A percentile compares a stretch with the other conserved stretches of the same genome.
These are phyloP conservation scores for Drosophila serrata DNA, from an alignment of 1,140 invertebrate genomes.

Conservation along the genomic window DNA sequence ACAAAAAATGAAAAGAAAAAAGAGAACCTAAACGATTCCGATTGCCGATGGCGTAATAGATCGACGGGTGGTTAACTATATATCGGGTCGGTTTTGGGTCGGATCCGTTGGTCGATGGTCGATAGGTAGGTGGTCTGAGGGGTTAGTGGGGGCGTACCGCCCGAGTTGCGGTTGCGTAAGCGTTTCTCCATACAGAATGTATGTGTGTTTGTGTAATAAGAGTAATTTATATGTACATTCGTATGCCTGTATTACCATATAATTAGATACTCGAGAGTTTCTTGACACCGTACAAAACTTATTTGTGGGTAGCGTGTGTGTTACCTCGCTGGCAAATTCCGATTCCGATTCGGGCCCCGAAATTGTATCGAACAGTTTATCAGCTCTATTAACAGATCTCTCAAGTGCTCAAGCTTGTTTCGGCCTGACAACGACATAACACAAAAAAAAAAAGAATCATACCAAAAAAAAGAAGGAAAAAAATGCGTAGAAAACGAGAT, in stretches of 20 bases:
- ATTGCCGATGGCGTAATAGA: slow-evolving; percentile 73
- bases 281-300: slow-evolving; percentile 64
- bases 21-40: slow-evolving; percentile 31
- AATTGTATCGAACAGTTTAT: slow-evolving; percentile 78
- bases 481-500: slow-evolving; percentile 21
- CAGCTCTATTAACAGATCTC: slow-evolving; percentile 79
- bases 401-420: slow-evolving; percentile 63
- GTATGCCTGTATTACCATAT: slow-evolving; percentile 81
- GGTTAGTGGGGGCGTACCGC: slow-evolving; percentile 37
- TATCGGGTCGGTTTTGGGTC: slow-evolving; percentile 15
- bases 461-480: background rate
- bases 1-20: slow-evolving; percentile 1
- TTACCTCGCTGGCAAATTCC: slow-evolving; percentile 32
- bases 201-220: slow-evolving; percentile 60
- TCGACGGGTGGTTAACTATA: slow-evolving; percentile 64
- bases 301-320: slow-evolving; percentile 12
- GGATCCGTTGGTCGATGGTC: background rate
- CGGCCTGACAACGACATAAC: slow-evolving; percentile 4
- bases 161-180: slow-evolving; percentile 49
- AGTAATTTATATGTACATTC: slow-evolving; percentile 82
- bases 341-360: slow-evolving; percentile 27
- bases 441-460: slow-evolving; percentile 2
- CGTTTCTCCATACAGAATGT: slow-evolving; percentile 17
- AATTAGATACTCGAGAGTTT: slow-evolving; percentile 81
- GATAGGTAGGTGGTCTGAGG: background rate